A percentile compares a stretch with the other conserved stretches of the same genome.
Evolutionary conservation across 2,888 invertebrate species (phyloP).

Genomic region (Trachelus tabidus): DNA sequence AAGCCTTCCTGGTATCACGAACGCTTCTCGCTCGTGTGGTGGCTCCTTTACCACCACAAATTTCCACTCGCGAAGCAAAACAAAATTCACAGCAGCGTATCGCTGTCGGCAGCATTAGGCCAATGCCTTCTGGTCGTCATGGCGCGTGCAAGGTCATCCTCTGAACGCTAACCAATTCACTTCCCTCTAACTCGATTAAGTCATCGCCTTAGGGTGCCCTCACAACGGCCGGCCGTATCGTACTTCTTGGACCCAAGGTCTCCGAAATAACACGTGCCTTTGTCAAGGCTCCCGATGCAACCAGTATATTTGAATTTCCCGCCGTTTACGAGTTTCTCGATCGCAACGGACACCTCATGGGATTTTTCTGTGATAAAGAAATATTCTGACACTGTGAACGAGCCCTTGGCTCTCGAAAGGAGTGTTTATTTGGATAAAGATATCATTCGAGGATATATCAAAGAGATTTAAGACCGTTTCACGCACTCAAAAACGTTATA

Average conservation of each 20-base stretch:
- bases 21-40: background rate
- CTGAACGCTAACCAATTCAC: slow-evolving; percentile 34
- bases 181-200: slow-evolving; percentile 42
- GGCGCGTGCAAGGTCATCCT: slow-evolving; percentile 51
- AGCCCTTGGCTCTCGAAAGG: too few species aligned
- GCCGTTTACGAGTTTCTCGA: background rate
- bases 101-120: slow-evolving; percentile 29
- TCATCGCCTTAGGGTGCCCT: slow-evolving; percentile 30
- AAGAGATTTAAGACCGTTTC: too few species aligned
- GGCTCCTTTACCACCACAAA: background rate
- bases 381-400: too few species aligned
- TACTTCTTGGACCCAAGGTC: background rate
- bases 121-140: slow-evolving; percentile 46
- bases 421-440: too few species aligned
- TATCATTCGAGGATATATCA: too few species aligned
- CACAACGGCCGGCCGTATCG: background rate
- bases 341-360: background rate
- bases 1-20: background rate
- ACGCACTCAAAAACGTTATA: background rate
- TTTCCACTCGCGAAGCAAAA: slow-evolving; percentile 15
- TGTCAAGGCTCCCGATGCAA: background rate
- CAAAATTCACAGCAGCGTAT: slow-evolving; percentile 24
- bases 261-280: background rate
- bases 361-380: too few species aligned
- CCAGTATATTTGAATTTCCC: background rate